These are phyloP conservation scores for Drosophila sproati DNA, from an alignment of 1,140 invertebrate species.

Conservation along the genomic window DNA sequence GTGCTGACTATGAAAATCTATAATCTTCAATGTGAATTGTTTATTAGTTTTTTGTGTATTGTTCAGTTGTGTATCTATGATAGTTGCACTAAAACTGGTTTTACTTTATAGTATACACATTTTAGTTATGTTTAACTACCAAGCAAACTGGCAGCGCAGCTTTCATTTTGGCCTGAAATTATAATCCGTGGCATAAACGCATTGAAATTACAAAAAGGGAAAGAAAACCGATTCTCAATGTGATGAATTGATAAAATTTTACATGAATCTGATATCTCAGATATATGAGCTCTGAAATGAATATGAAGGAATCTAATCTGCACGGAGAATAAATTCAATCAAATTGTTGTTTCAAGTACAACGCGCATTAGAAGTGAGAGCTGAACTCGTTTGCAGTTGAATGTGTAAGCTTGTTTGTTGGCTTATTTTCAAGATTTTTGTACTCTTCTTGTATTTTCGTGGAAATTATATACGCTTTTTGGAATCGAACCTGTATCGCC, in stretches of 20 bases:
- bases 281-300: not conserved
- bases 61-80: not conserved
- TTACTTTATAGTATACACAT: not conserved
- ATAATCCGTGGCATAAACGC: not conserved
- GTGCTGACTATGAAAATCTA: too few relatives aligned
- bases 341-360: not conserved
- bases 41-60: not conserved
- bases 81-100: conserved; percentile 36
- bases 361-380: not conserved
- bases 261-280: too few relatives aligned
- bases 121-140: not conserved
- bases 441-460: too few relatives aligned
- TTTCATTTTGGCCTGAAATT: conserved; percentile 26
- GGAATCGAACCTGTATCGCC: not conserved
- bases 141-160: conserved; percentile 5
- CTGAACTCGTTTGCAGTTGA: not conserved
- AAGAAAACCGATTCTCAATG: not conserved
- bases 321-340: not conserved
- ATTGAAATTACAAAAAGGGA: not conserved
- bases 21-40: not conserved
- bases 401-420: not conserved
- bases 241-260: not conserved
- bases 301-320: not conserved
- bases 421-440: not conserved
- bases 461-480: not conserved